phyloP scores from a whole-genome alignment of 2,113 vertebrate species.

The Eubucco bourcierii region DNA sequence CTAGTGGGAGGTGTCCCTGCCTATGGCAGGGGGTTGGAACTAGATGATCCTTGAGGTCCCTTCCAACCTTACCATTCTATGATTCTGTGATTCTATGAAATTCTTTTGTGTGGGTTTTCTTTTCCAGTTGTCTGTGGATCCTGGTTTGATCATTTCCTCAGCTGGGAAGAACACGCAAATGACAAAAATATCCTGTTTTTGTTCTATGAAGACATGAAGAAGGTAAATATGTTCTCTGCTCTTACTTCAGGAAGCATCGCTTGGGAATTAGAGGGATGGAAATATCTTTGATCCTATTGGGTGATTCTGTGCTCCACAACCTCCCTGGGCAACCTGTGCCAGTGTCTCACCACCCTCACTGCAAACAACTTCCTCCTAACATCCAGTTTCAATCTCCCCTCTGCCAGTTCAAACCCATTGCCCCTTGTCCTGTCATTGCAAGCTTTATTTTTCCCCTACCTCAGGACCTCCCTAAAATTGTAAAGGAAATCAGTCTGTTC shows the following conservation, averaged over 20 bases:
- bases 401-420: too few relatives aligned
- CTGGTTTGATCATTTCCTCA: constrained; percentile 79
- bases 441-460: not conserved
- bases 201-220: constrained; percentile 80
- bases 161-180: constrained; percentile 71
- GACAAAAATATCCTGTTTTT: constrained; percentile 72
- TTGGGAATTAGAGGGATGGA: not conserved
- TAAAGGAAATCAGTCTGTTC: constrained; percentile 69
- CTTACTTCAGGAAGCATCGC: not conserved
- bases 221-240: constrained; percentile 55
- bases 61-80: too few relatives aligned
- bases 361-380: too few relatives aligned
- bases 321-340: too few relatives aligned
- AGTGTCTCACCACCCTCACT: too few relatives aligned
- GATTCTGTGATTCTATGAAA: too few relatives aligned
- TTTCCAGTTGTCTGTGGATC: constrained; percentile 76
- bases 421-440: not conserved
- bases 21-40: too few relatives aligned
- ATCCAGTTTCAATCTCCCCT: too few relatives aligned
- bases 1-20: too few relatives aligned
- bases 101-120: not conserved
- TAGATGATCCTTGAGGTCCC: too few relatives aligned
- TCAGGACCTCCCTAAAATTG: constrained; percentile 67
- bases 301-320: too few relatives aligned
- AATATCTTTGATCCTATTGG: too few relatives aligned